Evolutionary conservation across 23 tunicate genomes (phyloP).

Genomic region (Corella eumyota): DNA sequence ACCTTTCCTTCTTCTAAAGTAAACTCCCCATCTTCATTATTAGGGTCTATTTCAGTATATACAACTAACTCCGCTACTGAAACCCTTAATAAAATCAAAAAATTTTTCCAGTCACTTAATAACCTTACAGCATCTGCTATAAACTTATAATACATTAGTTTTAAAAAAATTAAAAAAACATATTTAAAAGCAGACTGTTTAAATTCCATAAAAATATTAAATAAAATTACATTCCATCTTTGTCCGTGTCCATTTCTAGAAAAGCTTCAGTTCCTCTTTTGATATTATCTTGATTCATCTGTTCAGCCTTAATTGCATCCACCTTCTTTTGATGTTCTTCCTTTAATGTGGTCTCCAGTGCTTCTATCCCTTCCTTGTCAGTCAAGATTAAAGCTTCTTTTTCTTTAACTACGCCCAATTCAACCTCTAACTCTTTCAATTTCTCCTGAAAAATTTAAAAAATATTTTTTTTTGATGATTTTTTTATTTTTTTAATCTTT

Average conservation of each 20-base stretch:
- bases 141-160: not conserved
- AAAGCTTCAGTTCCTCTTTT: conserved; percentile 59
- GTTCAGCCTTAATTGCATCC: conserved; percentile 24
- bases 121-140: not conserved
- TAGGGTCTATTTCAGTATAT: conserved; percentile 51
- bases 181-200: not conserved
- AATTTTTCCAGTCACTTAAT: no score
- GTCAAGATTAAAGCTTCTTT: conserved; percentile 9
- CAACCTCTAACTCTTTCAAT: conserved; percentile 20
- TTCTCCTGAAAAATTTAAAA: conserved; percentile 8
- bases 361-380: conserved; percentile 46
- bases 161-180: no score
- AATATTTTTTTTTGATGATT: no score
- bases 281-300: conserved; percentile 36
- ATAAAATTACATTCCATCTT: conserved; percentile 59
- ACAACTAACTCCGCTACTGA: conserved; percentile 24
- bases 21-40: conserved; percentile 30
- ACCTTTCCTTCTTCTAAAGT: conserved; percentile 43
- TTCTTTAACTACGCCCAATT: conserved; percentile 11
- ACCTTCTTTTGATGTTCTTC: conserved; percentile 20
- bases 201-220: not conserved
- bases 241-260: conserved; percentile 66
- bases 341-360: conserved; percentile 27
- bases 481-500: no score
- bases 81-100: no score